Percentiles rank a stretch among this genome's conserved stretches.
These are phyloP conservation scores for Conopomorpha cramerella DNA, from an alignment of 1,140 invertebrate species.

Conservation along the genomic window DNA sequence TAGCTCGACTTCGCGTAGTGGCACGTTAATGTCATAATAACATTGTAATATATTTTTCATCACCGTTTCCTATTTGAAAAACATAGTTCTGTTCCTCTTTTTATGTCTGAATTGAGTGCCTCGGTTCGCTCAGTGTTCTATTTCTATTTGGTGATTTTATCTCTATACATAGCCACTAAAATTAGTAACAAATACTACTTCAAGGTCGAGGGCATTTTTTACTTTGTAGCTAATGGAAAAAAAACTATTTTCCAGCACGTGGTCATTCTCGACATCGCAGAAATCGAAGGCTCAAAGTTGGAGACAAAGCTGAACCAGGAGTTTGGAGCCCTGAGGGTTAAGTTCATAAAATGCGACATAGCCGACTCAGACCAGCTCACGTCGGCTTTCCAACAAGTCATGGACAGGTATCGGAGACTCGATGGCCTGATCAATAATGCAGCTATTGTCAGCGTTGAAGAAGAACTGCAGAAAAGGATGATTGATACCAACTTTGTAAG, in stretches of 20 bases:
- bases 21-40: too few relatives aligned
- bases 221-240: neutral
- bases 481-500: slow-evolving; percentile 52
- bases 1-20: too few relatives aligned
- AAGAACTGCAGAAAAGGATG: slow-evolving; percentile 25
- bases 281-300: slow-evolving; percentile 25
- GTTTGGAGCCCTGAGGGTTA: slow-evolving; percentile 37
- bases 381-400: slow-evolving; percentile 64
- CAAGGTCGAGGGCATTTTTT: too few relatives aligned
- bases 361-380: slow-evolving; percentile 65
- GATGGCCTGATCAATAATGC: slow-evolving; percentile 73
- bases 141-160: too few relatives aligned
- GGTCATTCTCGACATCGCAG: slow-evolving; percentile 34
- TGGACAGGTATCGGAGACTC: slow-evolving; percentile 62
- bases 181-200: too few relatives aligned
- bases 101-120: too few relatives aligned
- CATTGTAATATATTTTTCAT: too few relatives aligned
- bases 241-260: slow-evolving; percentile 34
- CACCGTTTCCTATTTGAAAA: too few relatives aligned
- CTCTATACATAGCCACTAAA: too few relatives aligned
- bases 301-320: slow-evolving; percentile 30
- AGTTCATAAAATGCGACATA: slow-evolving; percentile 68
- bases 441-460: slow-evolving; percentile 39
- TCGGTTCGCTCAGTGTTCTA: too few relatives aligned
- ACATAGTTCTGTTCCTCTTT: too few relatives aligned